Evolutionary conservation across 2,113 vertebrate genomes (phyloP).

Genomic region (Oncorhynchus kisutch): DNA sequence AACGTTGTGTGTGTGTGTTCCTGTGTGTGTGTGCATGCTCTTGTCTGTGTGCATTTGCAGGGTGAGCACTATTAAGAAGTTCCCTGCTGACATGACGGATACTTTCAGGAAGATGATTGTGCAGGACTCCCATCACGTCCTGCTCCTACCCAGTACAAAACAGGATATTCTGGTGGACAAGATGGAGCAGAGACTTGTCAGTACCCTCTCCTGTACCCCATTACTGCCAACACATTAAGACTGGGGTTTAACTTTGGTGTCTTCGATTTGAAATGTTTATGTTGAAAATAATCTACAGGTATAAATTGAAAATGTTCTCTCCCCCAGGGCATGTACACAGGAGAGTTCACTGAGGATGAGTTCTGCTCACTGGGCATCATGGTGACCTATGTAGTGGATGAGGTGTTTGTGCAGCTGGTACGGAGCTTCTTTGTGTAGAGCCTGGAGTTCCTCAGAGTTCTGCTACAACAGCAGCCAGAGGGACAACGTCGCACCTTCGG

Average conservation of each 20-base stretch:
- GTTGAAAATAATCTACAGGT: too few species aligned
- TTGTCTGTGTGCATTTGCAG: conserved; percentile 41
- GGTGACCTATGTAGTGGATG: conserved; percentile 72
- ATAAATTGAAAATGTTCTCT: not conserved
- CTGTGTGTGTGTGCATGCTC: conserved; percentile 13
- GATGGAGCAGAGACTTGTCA: conserved; percentile 71
- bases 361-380: conserved; percentile 71
- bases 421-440: conserved; percentile 65
- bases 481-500: conserved; percentile 71
- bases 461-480: conserved; percentile 72
- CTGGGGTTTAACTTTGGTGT: too few species aligned
- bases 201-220: conserved; percentile 6
- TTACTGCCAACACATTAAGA: not conserved
- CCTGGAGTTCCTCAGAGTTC: conserved; percentile 63
- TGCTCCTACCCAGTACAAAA: conserved; percentile 62
- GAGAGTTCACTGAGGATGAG: conserved; percentile 68
- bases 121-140: conserved; percentile 60
- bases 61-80: conserved; percentile 71
- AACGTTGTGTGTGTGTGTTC: not conserved
- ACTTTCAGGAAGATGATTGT: conserved; percentile 64
- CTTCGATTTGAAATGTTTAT: not conserved
- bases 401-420: conserved; percentile 68
- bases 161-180: conserved; percentile 73
- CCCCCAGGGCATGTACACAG: conserved; percentile 68
- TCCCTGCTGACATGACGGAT: conserved; percentile 62